Evolutionary conservation across 2,888 invertebrate species (phyloP).

Genomic region (Aporophyla lueneburgensis): DNA sequence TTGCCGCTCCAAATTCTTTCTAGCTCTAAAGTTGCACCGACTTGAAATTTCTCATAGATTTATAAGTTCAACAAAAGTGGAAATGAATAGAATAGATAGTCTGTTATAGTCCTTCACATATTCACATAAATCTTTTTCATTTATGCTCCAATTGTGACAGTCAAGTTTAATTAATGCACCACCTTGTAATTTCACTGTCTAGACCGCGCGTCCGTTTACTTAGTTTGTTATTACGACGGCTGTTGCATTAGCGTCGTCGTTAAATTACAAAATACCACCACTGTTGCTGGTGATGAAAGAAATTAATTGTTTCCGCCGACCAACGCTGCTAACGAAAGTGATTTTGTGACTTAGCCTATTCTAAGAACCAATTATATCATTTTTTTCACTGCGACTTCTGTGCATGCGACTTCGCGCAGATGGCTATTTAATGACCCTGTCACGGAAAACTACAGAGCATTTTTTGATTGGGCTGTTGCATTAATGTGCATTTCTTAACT

Average conservation of each 20-base stretch:
- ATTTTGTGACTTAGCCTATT: conserved; percentile 77
- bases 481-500: neutral
- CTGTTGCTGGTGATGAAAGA: conserved; percentile 76
- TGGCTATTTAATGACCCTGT: conserved; percentile 36
- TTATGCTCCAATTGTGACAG: conserved; percentile 79
- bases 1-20: conserved; percentile 26
- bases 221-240: conserved; percentile 72
- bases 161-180: conserved; percentile 78
- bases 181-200: conserved; percentile 82
- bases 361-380: conserved; percentile 56
- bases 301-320: conserved; percentile 81
- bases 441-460: conserved; percentile 1
- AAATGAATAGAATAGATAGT: conserved; percentile 27
- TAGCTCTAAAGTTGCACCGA: conserved; percentile 18
- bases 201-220: conserved; percentile 75
- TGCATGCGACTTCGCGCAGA: conserved; percentile 28
- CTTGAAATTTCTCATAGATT: conserved; percentile 16
- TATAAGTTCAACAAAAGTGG: conserved; percentile 17
- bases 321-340: conserved; percentile 82
- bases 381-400: conserved; percentile 50
- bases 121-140: conserved; percentile 67
- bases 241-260: conserved; percentile 68
- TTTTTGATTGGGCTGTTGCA: neutral
- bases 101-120: conserved; percentile 33
- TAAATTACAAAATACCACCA: conserved; percentile 78